These are phyloP conservation scores for Caerostris darwini DNA, from an alignment of 1,140 invertebrate genomes.

Conservation along the genomic window DNA sequence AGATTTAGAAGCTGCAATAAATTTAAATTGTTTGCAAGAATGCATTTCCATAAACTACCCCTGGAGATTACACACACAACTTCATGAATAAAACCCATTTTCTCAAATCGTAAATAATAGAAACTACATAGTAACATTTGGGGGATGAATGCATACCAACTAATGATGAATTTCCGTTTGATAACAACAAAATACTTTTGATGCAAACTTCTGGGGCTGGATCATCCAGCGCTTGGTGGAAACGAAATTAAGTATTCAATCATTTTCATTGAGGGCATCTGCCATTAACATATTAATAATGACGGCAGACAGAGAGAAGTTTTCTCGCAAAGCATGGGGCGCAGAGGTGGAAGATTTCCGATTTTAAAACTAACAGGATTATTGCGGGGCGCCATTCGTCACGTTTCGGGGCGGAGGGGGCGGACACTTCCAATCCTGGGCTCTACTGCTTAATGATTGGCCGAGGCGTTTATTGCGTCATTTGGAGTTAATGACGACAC, in stretches of 20 bases:
- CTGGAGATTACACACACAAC: not conserved
- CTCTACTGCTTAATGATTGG: not conserved
- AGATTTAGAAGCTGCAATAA: too few relatives aligned
- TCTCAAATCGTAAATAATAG: not conserved
- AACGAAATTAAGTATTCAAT: not conserved
- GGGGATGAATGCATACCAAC: not conserved
- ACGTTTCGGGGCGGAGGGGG: not conserved
- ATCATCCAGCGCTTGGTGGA: not conserved
- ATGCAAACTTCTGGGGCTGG: not conserved
- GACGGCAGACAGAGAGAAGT: not conserved
- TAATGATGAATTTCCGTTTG: not conserved
- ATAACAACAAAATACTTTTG: not conserved
- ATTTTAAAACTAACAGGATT: not conserved
- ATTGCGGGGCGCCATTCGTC: not conserved
- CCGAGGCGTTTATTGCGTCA: not conserved
- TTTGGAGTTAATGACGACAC: not conserved
- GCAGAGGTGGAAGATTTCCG: not conserved
- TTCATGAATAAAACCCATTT: not conserved
- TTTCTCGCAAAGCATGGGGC: not conserved
- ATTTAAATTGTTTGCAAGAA: not conserved
- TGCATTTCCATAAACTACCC: not conserved
- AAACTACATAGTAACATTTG: not conserved
- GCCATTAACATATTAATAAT: not conserved
- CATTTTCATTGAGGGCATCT: not conserved
- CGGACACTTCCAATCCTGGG: not conserved